These are phyloP conservation scores for Xyliphius kryptos DNA, from an alignment of 2,113 vertebrate genomes.

Conservation along the genomic window DNA sequence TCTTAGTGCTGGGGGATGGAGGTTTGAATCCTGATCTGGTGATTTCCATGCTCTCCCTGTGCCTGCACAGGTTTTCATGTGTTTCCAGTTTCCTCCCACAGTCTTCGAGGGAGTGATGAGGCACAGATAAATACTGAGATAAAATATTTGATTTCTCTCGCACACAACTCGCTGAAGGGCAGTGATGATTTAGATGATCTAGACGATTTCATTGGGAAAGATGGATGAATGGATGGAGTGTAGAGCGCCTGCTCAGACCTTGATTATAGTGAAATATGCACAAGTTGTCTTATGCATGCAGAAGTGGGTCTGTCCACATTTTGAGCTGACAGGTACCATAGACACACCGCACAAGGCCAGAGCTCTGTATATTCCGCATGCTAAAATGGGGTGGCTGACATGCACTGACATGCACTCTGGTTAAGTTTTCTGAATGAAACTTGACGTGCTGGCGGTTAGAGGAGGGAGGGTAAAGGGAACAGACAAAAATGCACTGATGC, in stretches of 20 bases:
- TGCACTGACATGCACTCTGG: no score
- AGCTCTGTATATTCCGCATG: neutral
- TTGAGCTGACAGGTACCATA: slow-evolving; percentile 26
- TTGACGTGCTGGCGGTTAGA: no score
- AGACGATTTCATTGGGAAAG: neutral
- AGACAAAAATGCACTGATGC: no score
- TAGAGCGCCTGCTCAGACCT: slow-evolving; percentile 11
- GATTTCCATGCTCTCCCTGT: no score
- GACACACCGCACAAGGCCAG: slow-evolving; percentile 16
- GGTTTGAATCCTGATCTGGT: no score
- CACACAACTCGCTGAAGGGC: neutral
- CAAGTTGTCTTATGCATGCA: slow-evolving; percentile 18
- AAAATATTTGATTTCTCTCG: neutral
- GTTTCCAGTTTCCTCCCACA: no score
- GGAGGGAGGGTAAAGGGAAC: no score
- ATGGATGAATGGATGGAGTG: neutral
- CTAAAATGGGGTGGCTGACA: neutral
- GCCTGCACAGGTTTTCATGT: no score
- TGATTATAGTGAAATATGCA: slow-evolving; percentile 30
- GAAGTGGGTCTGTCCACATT: slow-evolving; percentile 12
- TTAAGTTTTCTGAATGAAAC: no score
- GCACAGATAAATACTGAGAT: no score
- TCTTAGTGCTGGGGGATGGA: no score
- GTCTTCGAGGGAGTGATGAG: no score
- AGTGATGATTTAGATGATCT: neutral